Evolutionary conservation across 2,797 vertebrate genomes (phyloP).

Genomic region (Periophthalmus magnuspinnatus): DNA sequence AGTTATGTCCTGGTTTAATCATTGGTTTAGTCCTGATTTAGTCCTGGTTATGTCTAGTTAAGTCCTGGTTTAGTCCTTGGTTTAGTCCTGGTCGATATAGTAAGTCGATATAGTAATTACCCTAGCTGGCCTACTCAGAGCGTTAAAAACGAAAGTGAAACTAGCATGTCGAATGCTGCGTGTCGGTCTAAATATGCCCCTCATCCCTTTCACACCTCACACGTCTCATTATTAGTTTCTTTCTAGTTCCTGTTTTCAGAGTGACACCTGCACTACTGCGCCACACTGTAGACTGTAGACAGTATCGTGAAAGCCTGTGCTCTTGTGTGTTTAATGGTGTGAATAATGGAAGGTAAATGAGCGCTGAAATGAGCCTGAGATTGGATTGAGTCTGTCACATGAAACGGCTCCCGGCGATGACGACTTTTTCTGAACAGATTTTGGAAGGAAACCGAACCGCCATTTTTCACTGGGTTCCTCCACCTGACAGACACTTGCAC

Average conservation of each 20-base stretch:
- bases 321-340: slow-evolving; percentile 57
- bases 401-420: background rate
- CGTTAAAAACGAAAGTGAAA: too few relatives aligned
- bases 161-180: too few relatives aligned
- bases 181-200: too few relatives aligned
- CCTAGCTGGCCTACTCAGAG: too few relatives aligned
- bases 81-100: too few relatives aligned
- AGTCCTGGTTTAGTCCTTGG: too few relatives aligned
- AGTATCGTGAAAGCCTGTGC: background rate
- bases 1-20: too few relatives aligned
- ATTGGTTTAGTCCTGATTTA: too few relatives aligned
- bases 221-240: too few relatives aligned
- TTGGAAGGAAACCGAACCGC: slow-evolving; percentile 4
- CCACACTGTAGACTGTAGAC: background rate
- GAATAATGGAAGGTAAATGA: slow-evolving; percentile 61
- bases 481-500: slow-evolving; percentile 3
- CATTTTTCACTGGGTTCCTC: background rate
- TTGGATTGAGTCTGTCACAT: slow-evolving; percentile 42
- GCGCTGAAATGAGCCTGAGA: slow-evolving; percentile 43
- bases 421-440: background rate
- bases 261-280: background rate
- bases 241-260: background rate
- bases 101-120: too few relatives aligned
- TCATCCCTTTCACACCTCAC: too few relatives aligned
- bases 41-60: too few relatives aligned